A percentile compares a stretch with the other conserved stretches of the same genome.
Evolutionary conservation across 2,113 vertebrate species (phyloP).

Genomic region (Crypturellus undulatus): DNA sequence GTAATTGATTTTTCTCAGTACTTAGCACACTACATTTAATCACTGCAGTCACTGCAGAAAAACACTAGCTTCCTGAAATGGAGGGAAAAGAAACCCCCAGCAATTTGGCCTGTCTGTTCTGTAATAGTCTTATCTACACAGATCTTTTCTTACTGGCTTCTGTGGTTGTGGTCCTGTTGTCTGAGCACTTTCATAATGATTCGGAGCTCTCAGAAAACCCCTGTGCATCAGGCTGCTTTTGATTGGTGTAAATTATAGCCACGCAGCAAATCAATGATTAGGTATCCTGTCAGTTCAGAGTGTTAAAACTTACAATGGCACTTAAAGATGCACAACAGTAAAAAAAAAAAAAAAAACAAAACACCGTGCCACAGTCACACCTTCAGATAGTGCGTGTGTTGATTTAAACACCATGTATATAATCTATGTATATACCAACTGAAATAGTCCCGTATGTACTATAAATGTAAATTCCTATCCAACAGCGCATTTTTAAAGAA

Average conservation of each 20-base stretch:
- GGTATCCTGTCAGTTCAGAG: not conserved
- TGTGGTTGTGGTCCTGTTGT: not conserved
- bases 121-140: accelerated
- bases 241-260: not conserved
- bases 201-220: not conserved
- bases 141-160: not conserved
- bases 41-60: accelerated
- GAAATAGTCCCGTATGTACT: not conserved
- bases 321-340: not conserved
- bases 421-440: not conserved
- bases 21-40: accelerated
- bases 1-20: not conserved
- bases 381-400: not conserved
- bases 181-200: not conserved
- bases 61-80: not conserved
- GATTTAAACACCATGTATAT: not conserved
- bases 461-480: not conserved
- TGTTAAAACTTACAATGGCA: too few species aligned
- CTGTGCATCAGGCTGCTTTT: not conserved
- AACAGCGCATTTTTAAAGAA: constrained; percentile 18
- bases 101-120: not conserved
- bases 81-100: not conserved
- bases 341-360: not conserved
- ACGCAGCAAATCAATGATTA: not conserved
- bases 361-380: not conserved